Evolutionary conservation across 2,113 vertebrate species (phyloP).

Genomic region (Mobula birostris): DNA sequence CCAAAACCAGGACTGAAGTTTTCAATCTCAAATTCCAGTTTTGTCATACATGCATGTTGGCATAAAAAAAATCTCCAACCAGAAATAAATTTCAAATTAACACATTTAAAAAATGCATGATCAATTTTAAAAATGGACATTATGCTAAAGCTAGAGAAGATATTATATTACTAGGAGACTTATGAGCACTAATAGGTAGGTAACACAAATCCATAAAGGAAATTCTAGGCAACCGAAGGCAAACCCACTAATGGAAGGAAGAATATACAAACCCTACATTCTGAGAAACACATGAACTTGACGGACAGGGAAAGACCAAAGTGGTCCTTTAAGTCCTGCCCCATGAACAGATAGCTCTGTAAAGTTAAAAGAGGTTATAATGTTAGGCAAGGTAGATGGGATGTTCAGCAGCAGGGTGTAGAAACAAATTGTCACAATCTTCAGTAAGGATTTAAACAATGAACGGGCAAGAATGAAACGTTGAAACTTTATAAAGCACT

Average conservation of each 20-base stretch:
- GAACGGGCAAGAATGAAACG: neutral
- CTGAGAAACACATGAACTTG: neutral
- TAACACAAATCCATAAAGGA: neutral
- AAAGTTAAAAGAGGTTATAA: neutral
- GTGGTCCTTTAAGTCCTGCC: neutral
- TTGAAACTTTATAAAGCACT: too few species aligned
- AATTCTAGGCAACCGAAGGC: neutral
- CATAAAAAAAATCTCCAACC: neutral
- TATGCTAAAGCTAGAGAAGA: neutral
- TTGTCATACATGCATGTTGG: neutral
- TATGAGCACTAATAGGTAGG: neutral
- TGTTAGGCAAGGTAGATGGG: neutral
- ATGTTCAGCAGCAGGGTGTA: neutral
- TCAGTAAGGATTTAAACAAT: neutral
- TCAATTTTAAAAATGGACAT: neutral
- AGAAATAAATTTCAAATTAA: neutral
- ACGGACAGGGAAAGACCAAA: neutral
- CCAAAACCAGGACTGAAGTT: neutral
- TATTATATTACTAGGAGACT: neutral
- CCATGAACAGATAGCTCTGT: neutral
- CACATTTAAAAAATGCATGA: neutral
- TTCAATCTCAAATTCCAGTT: neutral
- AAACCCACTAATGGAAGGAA: neutral
- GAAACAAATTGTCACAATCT: neutral
- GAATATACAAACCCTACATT: neutral